These are phyloP conservation scores for Polymixis lichenea DNA, from an alignment of 2,888 invertebrate genomes.

Conservation along the genomic window DNA sequence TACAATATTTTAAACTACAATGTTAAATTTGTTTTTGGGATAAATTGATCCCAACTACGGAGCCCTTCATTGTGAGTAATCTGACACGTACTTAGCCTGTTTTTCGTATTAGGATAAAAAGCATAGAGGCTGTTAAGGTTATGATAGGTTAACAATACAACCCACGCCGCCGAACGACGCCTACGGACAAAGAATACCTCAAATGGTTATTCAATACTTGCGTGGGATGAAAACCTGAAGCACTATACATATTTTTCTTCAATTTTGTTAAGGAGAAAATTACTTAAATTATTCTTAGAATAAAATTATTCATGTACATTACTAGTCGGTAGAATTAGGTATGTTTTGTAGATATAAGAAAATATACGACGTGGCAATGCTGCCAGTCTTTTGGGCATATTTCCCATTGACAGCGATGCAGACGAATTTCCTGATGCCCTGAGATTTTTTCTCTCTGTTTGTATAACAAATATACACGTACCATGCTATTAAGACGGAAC, in stretches of 20 bases:
- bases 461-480: no score
- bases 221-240: constrained; percentile 14
- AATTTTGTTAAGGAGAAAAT: background rate
- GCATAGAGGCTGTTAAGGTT: constrained; percentile 6
- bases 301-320: background rate
- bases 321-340: background rate
- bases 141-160: constrained; percentile 18
- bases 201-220: constrained; percentile 8
- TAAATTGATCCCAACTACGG: no score
- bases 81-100: background rate
- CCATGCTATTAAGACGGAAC: no score
- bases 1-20: no score
- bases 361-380: no score
- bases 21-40: no score
- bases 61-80: no score
- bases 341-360: background rate
- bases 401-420: no score
- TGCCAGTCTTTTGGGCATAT: no score
- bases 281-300: background rate
- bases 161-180: constrained; percentile 19
- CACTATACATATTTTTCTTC: background rate
- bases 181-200: background rate
- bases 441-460: no score
- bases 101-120: constrained; percentile 8
- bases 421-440: no score